These are phyloP conservation scores for Eurypyga helias DNA, from an alignment of 2,113 vertebrate genomes.

Conservation along the genomic window DNA sequence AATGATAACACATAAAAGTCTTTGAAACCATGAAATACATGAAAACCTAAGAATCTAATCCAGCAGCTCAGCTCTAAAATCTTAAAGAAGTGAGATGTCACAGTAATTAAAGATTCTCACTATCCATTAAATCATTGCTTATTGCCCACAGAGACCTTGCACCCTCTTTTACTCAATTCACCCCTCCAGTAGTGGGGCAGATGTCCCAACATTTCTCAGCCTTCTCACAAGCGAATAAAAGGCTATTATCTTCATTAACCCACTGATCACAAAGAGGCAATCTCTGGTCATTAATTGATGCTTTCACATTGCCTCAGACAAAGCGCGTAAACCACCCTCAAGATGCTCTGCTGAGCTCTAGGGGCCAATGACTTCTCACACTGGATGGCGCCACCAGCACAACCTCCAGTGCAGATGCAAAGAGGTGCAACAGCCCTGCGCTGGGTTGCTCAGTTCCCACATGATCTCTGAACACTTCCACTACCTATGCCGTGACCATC, in stretches of 20 bases:
- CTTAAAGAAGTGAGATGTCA: not conserved
- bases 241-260: not conserved
- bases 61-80: not conserved
- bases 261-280: not conserved
- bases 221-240: not conserved
- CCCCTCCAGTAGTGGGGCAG: not conserved
- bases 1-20: not conserved
- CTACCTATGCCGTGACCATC: accelerated
- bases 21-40: not conserved
- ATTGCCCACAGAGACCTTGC: not conserved
- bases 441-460: not conserved
- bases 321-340: not conserved
- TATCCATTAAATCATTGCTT: not conserved
- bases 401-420: accelerated
- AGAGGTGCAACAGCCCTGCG: accelerated
- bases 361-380: accelerated
- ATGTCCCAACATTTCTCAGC: not conserved
- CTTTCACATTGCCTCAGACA: not conserved
- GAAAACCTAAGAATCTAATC: not conserved
- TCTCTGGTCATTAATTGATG: not conserved
- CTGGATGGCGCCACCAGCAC: accelerated
- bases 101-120: not conserved
- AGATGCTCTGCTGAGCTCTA: accelerated
- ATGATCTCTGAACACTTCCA: not conserved
- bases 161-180: not conserved